phyloP scores from a whole-genome alignment of 64 coral and sea anemone species.

The Montipora capricornis region DNA sequence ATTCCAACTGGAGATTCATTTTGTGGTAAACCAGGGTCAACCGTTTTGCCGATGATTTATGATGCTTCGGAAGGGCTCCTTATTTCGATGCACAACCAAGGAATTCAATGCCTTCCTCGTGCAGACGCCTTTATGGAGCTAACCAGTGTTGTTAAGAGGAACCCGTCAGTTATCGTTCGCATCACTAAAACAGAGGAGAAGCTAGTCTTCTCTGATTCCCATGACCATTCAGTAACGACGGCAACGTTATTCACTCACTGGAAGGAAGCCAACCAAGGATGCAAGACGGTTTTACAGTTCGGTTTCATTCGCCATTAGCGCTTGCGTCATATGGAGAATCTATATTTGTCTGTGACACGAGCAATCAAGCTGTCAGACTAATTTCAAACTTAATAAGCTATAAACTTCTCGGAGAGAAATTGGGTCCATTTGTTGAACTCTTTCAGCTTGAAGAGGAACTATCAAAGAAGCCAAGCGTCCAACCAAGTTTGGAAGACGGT shows the following conservation, averaged over 20 bases:
- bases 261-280: slow-evolving; percentile 28
- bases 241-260: not conserved
- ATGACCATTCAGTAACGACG: slow-evolving; percentile 3
- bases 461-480: not conserved
- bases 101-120: slow-evolving; percentile 21
- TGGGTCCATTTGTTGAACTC: slow-evolving; percentile 32
- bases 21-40: slow-evolving; percentile 15
- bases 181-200: slow-evolving; percentile 28
- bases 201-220: slow-evolving; percentile 48
- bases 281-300: slow-evolving; percentile 30
- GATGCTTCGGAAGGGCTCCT: slow-evolving; percentile 39
- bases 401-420: slow-evolving; percentile 26
- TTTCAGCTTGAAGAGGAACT: slow-evolving; percentile 47
- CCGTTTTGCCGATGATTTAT: slow-evolving; percentile 27
- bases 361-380: slow-evolving; percentile 26
- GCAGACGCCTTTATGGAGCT: not conserved
- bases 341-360: slow-evolving; percentile 52
- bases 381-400: slow-evolving; percentile 50
- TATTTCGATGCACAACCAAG: slow-evolving; percentile 13
- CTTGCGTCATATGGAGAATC: slow-evolving; percentile 32
- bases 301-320: slow-evolving; percentile 37
- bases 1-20: slow-evolving; percentile 22
- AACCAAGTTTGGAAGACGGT: slow-evolving; percentile 24
- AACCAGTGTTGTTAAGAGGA: slow-evolving; percentile 6
- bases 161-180: slow-evolving; percentile 34